Conservation (phyloP, 2,113 vertebrate species). For the Paedocypris sp. region DNA sequence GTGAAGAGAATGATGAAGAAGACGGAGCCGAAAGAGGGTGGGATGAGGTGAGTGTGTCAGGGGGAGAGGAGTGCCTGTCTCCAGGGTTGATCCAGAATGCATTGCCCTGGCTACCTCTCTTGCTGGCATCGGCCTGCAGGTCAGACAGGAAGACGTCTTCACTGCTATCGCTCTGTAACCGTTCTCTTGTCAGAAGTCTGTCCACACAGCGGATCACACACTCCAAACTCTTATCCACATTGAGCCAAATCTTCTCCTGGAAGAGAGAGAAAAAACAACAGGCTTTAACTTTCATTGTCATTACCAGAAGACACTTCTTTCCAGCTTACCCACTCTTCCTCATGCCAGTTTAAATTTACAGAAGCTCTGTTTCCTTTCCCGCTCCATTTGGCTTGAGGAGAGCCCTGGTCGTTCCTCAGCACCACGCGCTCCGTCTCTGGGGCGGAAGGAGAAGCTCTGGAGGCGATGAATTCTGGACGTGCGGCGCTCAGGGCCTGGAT, state of each 20-base stretch:
- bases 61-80: conserved; percentile 34
- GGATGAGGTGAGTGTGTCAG: conserved; percentile 28
- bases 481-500: conserved; percentile 84
- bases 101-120: conserved; percentile 82
- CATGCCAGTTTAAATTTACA: conserved; percentile 77
- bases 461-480: conserved; percentile 80
- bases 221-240: conserved; percentile 95
- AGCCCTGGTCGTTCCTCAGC: conserved; percentile 71
- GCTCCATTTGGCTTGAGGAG: conserved; percentile 68
- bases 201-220: conserved; percentile 91
- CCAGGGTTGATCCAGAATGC: conserved; percentile 74
- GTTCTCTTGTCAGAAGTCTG: conserved; percentile 80
- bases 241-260: conserved; percentile 92
- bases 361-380: conserved; percentile 79
- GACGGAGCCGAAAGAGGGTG: conserved; percentile 25
- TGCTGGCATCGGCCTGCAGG: conserved; percentile 55
- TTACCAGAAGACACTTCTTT: too few species aligned
- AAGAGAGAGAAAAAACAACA: conserved; percentile 19
- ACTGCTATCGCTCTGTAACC: conserved; percentile 76
- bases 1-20: conserved; percentile 32
- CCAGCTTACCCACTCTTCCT: conserved; percentile 96
- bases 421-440: conserved; percentile 79
- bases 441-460: conserved; percentile 71
- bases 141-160: conserved; percentile 82
- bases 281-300: too few species aligned